Evolutionary conservation across 2,888 invertebrate species (phyloP).

Genomic region (Blastobasis lacticolella): DNA sequence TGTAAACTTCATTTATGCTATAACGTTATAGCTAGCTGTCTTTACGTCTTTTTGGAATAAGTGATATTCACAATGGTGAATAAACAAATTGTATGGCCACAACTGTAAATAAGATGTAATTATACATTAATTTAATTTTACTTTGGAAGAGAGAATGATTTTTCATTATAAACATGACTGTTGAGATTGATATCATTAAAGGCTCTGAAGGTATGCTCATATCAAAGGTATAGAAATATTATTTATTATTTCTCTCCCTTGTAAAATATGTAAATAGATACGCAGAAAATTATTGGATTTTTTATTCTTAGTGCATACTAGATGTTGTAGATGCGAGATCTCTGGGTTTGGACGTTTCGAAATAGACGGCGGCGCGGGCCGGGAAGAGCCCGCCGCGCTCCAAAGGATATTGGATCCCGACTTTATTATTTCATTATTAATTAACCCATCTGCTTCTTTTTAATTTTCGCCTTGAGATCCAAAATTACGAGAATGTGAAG

Average conservation of each 20-base stretch:
- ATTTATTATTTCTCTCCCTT: slow-evolving; percentile 61
- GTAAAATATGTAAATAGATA: slow-evolving; percentile 71
- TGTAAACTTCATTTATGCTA: not conserved
- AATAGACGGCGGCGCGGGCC: not conserved
- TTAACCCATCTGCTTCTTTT: slow-evolving; percentile 13
- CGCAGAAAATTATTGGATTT: slow-evolving; percentile 44
- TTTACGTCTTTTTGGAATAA: not conserved
- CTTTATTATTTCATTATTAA: no score
- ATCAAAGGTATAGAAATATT: slow-evolving; percentile 64
- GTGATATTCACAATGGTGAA: slow-evolving; percentile 4
- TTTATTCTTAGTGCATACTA: slow-evolving; percentile 49
- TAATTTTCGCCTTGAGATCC: slow-evolving; percentile 34
- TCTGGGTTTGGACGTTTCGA: slow-evolving; percentile 29
- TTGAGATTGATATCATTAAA: slow-evolving; percentile 37
- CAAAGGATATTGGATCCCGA: no score
- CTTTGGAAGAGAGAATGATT: slow-evolving; percentile 24
- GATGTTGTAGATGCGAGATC: slow-evolving; percentile 41
- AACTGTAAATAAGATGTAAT: slow-evolving; percentile 44
- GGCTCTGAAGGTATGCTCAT: slow-evolving; percentile 60
- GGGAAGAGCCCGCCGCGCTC: not conserved
- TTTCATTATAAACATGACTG: slow-evolving; percentile 27
- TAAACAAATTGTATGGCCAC: slow-evolving; percentile 8
- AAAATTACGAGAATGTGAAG: slow-evolving; percentile 27
- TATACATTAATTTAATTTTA: slow-evolving; percentile 37
- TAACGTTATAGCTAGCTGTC: no score